Base-by-base conservation (phyloP, 2,888 invertebrate species). In the Pardosa pseudoannulata region DNA sequence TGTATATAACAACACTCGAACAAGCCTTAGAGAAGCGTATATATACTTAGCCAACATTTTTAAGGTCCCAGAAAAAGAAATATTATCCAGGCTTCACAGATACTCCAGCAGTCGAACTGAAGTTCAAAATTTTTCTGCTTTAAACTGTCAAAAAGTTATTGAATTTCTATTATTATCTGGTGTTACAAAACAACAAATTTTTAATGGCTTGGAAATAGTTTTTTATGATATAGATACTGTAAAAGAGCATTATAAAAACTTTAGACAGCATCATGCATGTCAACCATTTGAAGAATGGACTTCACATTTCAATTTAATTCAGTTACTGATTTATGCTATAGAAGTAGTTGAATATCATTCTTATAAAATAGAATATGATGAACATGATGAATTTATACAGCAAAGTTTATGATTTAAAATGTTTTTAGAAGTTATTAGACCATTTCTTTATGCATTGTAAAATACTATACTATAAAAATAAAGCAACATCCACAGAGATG, bases 231-330 rank as follows among this genome's bases (percentile, higher is more conserved):
- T 64, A 27, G 71, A 71, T 27, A 6, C 36, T 39, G 82, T 82
- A 1, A 75, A 75, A 64, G 5, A 19, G 1, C 32, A 32, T 64
- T 82, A 76, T 36, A 31, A 76, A 27, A 46, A 62, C 9, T 41
- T 82, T 7, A 28, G 56, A 50, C 64, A 27, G 39, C 70, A 71
- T 31, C 32, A 62, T 28, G 29, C 13, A 2, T 70, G 31, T 29
- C 76, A 71, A 28, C 82, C 82, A 2, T 76, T 39, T 50, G 9
- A 32, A 29, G 72, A 83, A 23, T 83, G 83, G 83, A 9, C 23
- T 31, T 32, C 62, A 1, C 83, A 83, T 71, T 78, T 39, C 28
- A 78, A 83, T 56, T 64, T 83, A 36, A 32, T 83, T 50, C 83
- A 78, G 6, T 67, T 83, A 36, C 39, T 83, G 19, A 78, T 78